Evolutionary conservation across 2,888 invertebrate genomes (phyloP), one percentile per base, ranked within the genome.

Genomic region (Liopterus haemorrhoidalis): DNA sequence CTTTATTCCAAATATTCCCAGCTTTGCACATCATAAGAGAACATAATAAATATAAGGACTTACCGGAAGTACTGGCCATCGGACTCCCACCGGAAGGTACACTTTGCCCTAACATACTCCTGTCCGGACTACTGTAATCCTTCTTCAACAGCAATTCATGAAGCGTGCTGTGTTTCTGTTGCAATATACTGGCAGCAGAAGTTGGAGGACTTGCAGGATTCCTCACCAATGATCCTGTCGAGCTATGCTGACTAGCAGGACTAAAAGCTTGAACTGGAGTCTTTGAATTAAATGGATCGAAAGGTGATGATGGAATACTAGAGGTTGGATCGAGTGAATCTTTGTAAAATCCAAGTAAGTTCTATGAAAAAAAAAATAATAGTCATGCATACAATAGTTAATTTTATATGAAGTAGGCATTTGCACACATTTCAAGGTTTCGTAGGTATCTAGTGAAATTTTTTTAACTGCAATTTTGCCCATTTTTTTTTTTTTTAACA

Each of bases 121-220:
- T 73, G 49, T 74, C 73, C 11, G 73, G 70, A 9, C 73, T 73
- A 55, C 70, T 69, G 6, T 66, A 66, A 51, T 80, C 81, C 62
- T 81, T 76, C 54, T 82, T 80, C 58, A 83, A 71, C 38, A 87
- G 65, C 49, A 88, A 65, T 58, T 84, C 83, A 38, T 85, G 82
- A 19, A 79, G 66, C 1, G 78, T 75, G 42, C 64, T 74, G 49
- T 64, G 63, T 46, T 63, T 67, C 32, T 62, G 63, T 46, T 62
- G 65, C 8, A 60, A 41, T n/a, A 37, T 41, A 21, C 18, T 21
- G 16, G 55, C 50, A 28, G 55, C 57, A 9, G 63, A 52, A 22
- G 49, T 55, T 6, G 56, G 55, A 9, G 64, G 61, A 33, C 65
- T 57, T 2, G 70, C 68, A 16, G 73, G 70, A 11, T 74, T 71